These are phyloP conservation scores for Oryzias sinensis DNA, from an alignment of 2,797 vertebrate genomes.

Conservation along the genomic window DNA sequence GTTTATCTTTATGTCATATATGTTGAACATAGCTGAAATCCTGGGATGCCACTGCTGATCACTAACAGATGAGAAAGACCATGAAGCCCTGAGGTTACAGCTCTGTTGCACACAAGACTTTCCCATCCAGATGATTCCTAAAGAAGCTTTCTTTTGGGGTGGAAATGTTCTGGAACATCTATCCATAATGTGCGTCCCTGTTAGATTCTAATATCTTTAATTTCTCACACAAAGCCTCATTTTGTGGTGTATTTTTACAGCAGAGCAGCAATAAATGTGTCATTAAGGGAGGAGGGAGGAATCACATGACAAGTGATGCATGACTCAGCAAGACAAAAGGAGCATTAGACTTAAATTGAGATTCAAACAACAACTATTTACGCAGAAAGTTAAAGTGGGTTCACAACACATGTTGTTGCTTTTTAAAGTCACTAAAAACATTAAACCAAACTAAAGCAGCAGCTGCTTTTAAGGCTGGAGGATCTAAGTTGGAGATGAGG, in stretches of 20 bases:
- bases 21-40: slow-evolving; percentile 6
- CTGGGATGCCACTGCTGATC: slow-evolving; percentile 24
- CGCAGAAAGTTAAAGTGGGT: background rate
- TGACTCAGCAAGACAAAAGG: slow-evolving; percentile 41
- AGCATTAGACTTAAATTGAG: slow-evolving; percentile 9
- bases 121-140: slow-evolving; percentile 46
- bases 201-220: too few relatives aligned
- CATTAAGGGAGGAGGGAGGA: slow-evolving; percentile 31
- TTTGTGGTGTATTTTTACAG: slow-evolving; percentile 19
- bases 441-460: slow-evolving; percentile 11
- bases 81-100: slow-evolving; percentile 12
- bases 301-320: slow-evolving; percentile 68
- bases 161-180: too few relatives aligned
- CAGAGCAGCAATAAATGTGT: slow-evolving; percentile 37
- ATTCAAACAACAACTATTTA: slow-evolving; percentile 5
- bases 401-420: background rate
- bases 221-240: too few relatives aligned
- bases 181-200: too few relatives aligned
- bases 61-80: slow-evolving; percentile 27
- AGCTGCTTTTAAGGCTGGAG: slow-evolving; percentile 66
- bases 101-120: slow-evolving; percentile 44
- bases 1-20: too few relatives aligned
- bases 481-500: slow-evolving; percentile 39
- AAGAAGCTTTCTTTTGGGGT: background rate
- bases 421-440: slow-evolving; percentile 6